Base-by-base conservation (phyloP, 2,797 vertebrate species). In the Sebastes diploproa region DNA sequence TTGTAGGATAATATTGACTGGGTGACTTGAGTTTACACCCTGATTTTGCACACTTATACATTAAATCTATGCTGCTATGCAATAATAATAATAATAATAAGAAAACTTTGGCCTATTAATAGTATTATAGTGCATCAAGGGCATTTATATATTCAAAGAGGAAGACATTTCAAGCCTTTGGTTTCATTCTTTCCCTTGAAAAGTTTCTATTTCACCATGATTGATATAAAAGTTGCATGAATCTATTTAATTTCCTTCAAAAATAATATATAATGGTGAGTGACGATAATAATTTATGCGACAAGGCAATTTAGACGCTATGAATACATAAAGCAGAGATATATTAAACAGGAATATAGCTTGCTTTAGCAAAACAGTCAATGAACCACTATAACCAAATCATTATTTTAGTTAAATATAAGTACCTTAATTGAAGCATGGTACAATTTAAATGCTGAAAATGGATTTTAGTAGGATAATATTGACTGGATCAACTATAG, bases 251-350 rank as follows among this genome's bases (percentile, higher is more conserved):
- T 82, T 69, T 69, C 20, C 23, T 52, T 46, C 1, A 30, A 52
- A 54, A 60, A 27, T 29, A 25, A 68, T 14, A 34, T 56, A 42
- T 11, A 14, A 56, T 6, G 22, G 23, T 18, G 38, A 62, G 46
- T 4, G 56, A 66, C 20, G 52, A 42, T 25, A 32, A 38, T 86
- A 56, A 87, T 85, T 75, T 77, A 86, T 86, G 85, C 74, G 27
- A 68, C 59, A 76, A 56, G 18, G 75, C 46, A 66, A 16, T 76
- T 78, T 54, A 52, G 63, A 64, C 50, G 56, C 8, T 14, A 16
- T 64, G 34, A 71, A 78, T 42, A 56, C 38, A 74, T 30, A 30
- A 78, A 84, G 61, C 52, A 27, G 46, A 20, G 1, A 30, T 23
- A 30, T 67, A 52, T 77, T 14, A 3, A 14, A 65, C 42, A 13